Conservation (phyloP, 2,888 invertebrate species). For the Serripes groenlandicus region DNA sequence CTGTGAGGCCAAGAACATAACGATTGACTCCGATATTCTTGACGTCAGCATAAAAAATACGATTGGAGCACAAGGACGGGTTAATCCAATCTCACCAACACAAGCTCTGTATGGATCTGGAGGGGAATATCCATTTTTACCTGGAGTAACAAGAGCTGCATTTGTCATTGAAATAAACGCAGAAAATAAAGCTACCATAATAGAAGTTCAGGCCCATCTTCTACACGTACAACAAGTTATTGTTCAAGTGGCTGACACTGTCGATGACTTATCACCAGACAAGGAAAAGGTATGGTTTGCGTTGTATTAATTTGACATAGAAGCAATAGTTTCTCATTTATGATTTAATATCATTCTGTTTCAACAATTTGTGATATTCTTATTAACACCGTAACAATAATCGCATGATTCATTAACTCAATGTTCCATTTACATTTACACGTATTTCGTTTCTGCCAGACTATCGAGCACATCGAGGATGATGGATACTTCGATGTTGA, state of each 20-base stretch:
- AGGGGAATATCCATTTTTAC: not conserved
- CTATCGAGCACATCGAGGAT: not conserved
- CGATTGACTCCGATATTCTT: conserved; percentile 20
- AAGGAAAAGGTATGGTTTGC: conserved; percentile 19
- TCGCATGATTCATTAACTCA: no score
- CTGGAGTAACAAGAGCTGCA: conserved; percentile 19
- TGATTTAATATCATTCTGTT: no score
- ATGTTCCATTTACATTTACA: no score
- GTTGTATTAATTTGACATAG: no score
- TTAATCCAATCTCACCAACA: conserved; percentile 9
- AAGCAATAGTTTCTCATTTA: no score
- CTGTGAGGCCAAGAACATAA: conserved; percentile 7
- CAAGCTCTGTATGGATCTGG: conserved; percentile 35
- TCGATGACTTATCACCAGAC: not conserved
- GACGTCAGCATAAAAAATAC: conserved; percentile 6
- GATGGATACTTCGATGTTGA: conserved; percentile 11
- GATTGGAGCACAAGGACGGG: conserved; percentile 13
- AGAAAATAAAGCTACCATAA: conserved; percentile 7
- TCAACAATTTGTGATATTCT: no score
- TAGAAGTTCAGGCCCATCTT: conserved; percentile 17
- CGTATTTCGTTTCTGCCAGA: conserved; percentile 4
- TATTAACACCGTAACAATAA: no score
- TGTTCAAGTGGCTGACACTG: not conserved
- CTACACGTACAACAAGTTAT: conserved; percentile 14
- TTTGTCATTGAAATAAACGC: conserved; percentile 13